Percentiles rank a stretch among this genome's conserved stretches.
phyloP scores from a whole-genome alignment of 2,797 vertebrate genomes.

The Micrastur ruficollis region DNA sequence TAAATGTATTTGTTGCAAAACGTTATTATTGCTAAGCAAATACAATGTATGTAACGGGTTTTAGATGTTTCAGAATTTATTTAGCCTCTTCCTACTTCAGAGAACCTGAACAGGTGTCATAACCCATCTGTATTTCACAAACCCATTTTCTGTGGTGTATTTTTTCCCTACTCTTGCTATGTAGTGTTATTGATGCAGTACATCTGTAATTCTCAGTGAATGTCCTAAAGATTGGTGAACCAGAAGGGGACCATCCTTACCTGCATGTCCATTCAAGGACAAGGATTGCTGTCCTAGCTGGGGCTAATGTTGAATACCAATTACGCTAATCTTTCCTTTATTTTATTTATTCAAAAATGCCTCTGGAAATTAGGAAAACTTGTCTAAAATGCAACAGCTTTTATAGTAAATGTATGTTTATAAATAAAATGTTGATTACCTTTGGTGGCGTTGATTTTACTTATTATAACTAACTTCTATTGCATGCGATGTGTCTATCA shows the following conservation, averaged over 20 bases:
- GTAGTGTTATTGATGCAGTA: slow-evolving; percentile 79
- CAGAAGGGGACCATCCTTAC: slow-evolving; percentile 49
- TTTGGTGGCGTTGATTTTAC: neutral
- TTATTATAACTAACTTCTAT: neutral
- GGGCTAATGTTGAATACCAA: slow-evolving; percentile 71
- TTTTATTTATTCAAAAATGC: slow-evolving; percentile 97
- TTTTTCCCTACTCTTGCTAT: slow-evolving; percentile 75
- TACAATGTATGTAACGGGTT: slow-evolving; percentile 29
- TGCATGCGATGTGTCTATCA: neutral
- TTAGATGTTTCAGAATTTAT: slow-evolving; percentile 50
- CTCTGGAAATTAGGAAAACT: slow-evolving; percentile 83
- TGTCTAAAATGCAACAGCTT: slow-evolving; percentile 90
- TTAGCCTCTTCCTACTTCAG: slow-evolving; percentile 48
- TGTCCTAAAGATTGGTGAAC: slow-evolving; percentile 68
- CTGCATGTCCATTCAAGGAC: slow-evolving; percentile 55
- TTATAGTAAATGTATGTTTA: slow-evolving; percentile 98
- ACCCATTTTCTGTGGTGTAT: slow-evolving; percentile 44
- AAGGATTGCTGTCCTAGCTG: slow-evolving; percentile 67
- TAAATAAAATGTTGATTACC: slow-evolving; percentile 93
- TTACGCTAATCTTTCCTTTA: slow-evolving; percentile 78
- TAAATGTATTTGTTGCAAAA: slow-evolving; percentile 69
- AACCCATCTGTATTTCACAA: slow-evolving; percentile 63
- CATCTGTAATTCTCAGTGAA: slow-evolving; percentile 70
- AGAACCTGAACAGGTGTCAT: slow-evolving; percentile 40
- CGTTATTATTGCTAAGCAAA: slow-evolving; percentile 56